Evolutionary conservation across 92 coral and sea anemone genomes (phyloP), one percentile per base, ranked within the genome.

Genomic region (Siderastrea siderea): DNA sequence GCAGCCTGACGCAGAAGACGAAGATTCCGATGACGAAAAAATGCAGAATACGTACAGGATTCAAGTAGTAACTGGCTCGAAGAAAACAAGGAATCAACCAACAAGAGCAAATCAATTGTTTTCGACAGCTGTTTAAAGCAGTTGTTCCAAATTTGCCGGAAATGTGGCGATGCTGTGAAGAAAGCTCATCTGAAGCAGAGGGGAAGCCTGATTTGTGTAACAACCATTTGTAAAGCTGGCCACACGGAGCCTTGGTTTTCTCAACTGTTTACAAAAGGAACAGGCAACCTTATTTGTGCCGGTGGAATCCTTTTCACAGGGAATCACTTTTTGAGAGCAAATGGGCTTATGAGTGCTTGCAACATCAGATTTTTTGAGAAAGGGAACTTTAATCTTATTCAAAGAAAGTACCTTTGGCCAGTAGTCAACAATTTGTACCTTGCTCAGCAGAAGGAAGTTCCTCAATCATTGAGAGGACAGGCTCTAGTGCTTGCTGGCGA

Each of bases 71-170:
- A 68, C 49, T 68, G 73, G 73, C 73, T 68, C 13, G 73, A 43
- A 68, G 73, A 68, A 5, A 68, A 43, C 49, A 15, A 68, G 50
- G 16, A 68, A 8, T 38, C 15, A 0, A 8, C 14, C 3, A 43
- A 38, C 3, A 52, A 68, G 73, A 68, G 73, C 53, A 45, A 68
- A 16, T 68, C 73, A 68, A 44, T 68, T 43, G 73, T 45, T 38
- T 68, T 68, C 44, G 73, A 68, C 73, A 68, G 73, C 15, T 68
- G 12, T 38, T 43, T 68, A 7, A 68, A 68, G 49, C 73, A 68
- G 73, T 43, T 68, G 73, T 68, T 44, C 47, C 47, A 45, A 16
- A 9, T 45, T 11, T 68, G 50, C 47, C 0, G 64, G 13, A 59
- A 59, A 6, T 59, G 64, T 59, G 64, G 64, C 1, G 15, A 8